These are phyloP conservation scores for Apamea anceps DNA, from an alignment of 2,888 invertebrate genomes.

Conservation along the genomic window DNA sequence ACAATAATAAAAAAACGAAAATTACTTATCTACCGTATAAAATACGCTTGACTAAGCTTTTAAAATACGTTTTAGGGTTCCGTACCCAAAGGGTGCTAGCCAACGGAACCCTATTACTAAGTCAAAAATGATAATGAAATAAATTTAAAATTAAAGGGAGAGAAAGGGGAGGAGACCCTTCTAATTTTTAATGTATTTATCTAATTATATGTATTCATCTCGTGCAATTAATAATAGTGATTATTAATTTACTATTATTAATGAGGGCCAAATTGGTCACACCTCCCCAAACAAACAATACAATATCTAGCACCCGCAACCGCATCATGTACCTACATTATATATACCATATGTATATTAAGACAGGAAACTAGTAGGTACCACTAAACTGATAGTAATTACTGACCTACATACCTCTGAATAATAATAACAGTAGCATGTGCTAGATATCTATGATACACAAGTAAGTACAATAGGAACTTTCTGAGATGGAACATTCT, in stretches of 20 bases:
- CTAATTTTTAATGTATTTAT: too few species aligned
- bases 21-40: background rate
- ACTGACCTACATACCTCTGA: slow-evolving; percentile 22
- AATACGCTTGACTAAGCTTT: background rate
- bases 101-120: too few species aligned
- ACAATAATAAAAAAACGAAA: too few species aligned
- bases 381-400: slow-evolving; percentile 30
- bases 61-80: too few species aligned
- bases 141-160: too few species aligned
- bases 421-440: background rate
- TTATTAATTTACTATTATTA: too few species aligned
- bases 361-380: slow-evolving; percentile 33
- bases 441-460: background rate
- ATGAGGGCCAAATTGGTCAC: background rate
- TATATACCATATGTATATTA: background rate
- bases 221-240: too few species aligned
- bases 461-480: background rate
- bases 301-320: slow-evolving; percentile 30
- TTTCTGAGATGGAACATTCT: background rate
- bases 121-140: too few species aligned
- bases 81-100: too few species aligned
- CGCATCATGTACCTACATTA: slow-evolving; percentile 20
- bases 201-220: too few species aligned
- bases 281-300: slow-evolving; percentile 17
- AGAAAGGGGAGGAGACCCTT: too few species aligned